Conservation (phyloP, 2,888 invertebrate genomes). For the Troilus luridus region DNA sequence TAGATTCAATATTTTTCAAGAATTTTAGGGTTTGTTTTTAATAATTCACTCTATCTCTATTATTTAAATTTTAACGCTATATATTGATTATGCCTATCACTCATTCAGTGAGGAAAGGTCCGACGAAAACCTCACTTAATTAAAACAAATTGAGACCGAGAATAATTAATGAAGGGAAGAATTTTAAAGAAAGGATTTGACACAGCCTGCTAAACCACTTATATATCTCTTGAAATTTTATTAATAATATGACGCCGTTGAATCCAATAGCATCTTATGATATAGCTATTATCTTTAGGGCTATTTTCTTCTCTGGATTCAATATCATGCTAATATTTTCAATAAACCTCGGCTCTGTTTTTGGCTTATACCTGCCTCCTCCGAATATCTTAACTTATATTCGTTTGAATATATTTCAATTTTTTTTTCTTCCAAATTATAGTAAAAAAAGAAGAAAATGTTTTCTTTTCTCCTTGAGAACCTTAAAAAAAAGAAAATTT, state of each 20-base stretch:
- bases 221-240: not conserved
- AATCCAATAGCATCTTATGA: constrained; percentile 32
- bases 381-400: not conserved
- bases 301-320: constrained; percentile 42
- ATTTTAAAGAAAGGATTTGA: not conserved
- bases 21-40: not conserved
- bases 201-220: constrained; percentile 11
- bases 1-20: too few species aligned
- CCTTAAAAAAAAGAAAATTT: too few species aligned
- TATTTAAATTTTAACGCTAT: not conserved
- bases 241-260: not conserved
- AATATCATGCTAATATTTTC: constrained; percentile 50
- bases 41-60: not conserved
- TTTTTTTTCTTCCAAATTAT: not conserved
- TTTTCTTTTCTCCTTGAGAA: too few species aligned
- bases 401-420: not conserved
- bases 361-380: not conserved
- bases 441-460: too few species aligned
- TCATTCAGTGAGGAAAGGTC: not conserved
- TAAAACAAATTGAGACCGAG: not conserved
- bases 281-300: constrained; percentile 30
- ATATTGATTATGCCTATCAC: not conserved
- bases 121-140: not conserved
- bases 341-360: constrained; percentile 34
- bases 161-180: not conserved